Evolutionary conservation across 1,140 invertebrate genomes (phyloP), one percentile per base, ranked within the genome.

Genomic region (Drosophila ercepeae): DNA sequence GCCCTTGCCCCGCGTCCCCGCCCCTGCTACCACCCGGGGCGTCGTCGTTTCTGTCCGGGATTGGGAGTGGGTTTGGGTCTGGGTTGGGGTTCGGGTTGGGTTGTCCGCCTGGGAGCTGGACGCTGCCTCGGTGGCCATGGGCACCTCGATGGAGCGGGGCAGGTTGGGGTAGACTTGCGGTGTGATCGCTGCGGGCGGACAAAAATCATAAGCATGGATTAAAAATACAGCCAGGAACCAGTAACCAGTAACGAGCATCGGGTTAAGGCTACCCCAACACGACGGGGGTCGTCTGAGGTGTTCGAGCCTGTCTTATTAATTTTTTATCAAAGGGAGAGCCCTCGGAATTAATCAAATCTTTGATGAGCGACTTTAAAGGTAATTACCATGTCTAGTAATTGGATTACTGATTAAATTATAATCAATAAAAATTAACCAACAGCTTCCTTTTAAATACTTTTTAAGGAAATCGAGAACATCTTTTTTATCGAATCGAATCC

Each of bases 131-230:
- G 45, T 65, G 36, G 64, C 39, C 57, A 63, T n/a, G 39, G 89
- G 86, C 45, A 91, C 74, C 14, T 91, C 89, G 39, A 91, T 91
- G 46, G 86, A 84, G n/a, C 89, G 86, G 25, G 89, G 89, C 54
- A 91, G 45, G 58, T 90, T 82, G 27, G 89, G 89, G 61, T 84
- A 89, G 13, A 69, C 68, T 49, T 89, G 71, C 23, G 89, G 78
- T 25, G 89, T 91, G 42, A 90, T 91, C 9, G 89, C 89, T 91
- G 64, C 11, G 52, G 59, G 39, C 21, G 51, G 36, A 39, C 2
- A 11, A 21, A 19, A 61, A 58, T 21, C 7, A 34, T 21, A 18
- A 6, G 8, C 36, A 61, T 45, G 16, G 27, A 42, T 19, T 25
- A n/a, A n/a, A 44, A 46, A 50, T 21, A 16, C 39, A 14, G 8